Base-by-base conservation (phyloP, 30 jellyfish, hydroid and myxozoan species). In the Mastigias papua region DNA sequence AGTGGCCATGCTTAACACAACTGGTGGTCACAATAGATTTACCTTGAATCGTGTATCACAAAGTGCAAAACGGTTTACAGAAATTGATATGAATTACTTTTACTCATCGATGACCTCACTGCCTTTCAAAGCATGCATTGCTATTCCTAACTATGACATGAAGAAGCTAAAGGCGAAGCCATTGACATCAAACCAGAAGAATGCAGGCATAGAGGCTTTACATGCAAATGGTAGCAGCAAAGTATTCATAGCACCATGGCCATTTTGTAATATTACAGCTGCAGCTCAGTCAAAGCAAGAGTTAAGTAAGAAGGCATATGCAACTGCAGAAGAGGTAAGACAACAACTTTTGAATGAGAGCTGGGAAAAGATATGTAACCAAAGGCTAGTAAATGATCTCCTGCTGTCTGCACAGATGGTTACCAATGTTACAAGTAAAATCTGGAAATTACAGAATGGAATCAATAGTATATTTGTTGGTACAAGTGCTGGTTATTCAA, bases 321-420 rank as follows among this genome's bases (percentile, higher is more conserved):
- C 98, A 50, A 87, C 95, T 28, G 97, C 93, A 11, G 90, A 81
- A 42, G 98, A 93, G 48, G 57, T 93, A 17, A 78, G 91, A 31
- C 79, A 10, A 11, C 89, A 86, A 25, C 42, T 92, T 48, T 31
- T 25, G 48, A 78, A 60, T 29, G 16, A 4, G 1, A 35, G 51
- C 27, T 69, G 65, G 0, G 19, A 25, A 20, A 34, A 48, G 17
- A 42, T 34, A 1, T 78, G 88, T 61, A 23, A 84, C 57, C 73
- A 78, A 50, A 86, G 63, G 9, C 48, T 91, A 89, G 48, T 91
- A 20, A 23, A 25, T n/a, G 66, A 54, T 32, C 60, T 91, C 8
- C 81, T 91, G 16, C 62, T 84, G 71, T 91, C 97, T 1, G 92
- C 97, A 6, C 33, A 57, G 11, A 50, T 58, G 58, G 91, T 84